phyloP scores from a whole-genome alignment of 2,888 invertebrate genomes.

The Scaptomyza tumidula region DNA sequence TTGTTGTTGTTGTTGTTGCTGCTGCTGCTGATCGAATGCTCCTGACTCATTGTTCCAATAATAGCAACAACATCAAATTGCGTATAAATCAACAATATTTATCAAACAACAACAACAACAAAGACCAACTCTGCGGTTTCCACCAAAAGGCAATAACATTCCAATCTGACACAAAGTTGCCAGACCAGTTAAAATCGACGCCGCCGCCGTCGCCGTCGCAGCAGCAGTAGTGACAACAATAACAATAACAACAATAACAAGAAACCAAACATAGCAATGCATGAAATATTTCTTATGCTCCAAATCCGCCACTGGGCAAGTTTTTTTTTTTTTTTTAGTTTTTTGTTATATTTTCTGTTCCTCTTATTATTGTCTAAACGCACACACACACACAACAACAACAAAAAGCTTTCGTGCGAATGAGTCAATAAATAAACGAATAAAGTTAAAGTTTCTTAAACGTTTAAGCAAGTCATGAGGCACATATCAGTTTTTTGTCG shows the following conservation, averaged over 20 bases:
- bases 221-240: constrained; percentile 38
- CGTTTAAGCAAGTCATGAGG: no score
- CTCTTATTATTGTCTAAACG: constrained; percentile 21
- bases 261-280: constrained; percentile 56
- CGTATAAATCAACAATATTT: constrained; percentile 35
- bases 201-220: neutral
- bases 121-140: constrained; percentile 35
- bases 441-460: constrained; percentile 2
- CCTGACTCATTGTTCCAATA: constrained; percentile 43
- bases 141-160: constrained; percentile 74
- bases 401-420: constrained; percentile 4
- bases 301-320: constrained; percentile 67
- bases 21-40: constrained; percentile 12
- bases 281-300: constrained; percentile 75
- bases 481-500: neutral
- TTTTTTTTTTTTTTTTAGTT: constrained; percentile 29
- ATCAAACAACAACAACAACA: constrained; percentile 37
- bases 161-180: constrained; percentile 69
- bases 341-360: constrained; percentile 17
- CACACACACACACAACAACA: constrained; percentile 12
- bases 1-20: constrained; percentile 3
- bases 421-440: constrained; percentile 11
- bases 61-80: constrained; percentile 8
- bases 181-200: constrained; percentile 69
- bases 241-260: constrained; percentile 41